Evolutionary conservation across 37 sponge, comb jelly and placozoan species (phyloP).

Genomic region (Mnemiopsis leidyi): DNA sequence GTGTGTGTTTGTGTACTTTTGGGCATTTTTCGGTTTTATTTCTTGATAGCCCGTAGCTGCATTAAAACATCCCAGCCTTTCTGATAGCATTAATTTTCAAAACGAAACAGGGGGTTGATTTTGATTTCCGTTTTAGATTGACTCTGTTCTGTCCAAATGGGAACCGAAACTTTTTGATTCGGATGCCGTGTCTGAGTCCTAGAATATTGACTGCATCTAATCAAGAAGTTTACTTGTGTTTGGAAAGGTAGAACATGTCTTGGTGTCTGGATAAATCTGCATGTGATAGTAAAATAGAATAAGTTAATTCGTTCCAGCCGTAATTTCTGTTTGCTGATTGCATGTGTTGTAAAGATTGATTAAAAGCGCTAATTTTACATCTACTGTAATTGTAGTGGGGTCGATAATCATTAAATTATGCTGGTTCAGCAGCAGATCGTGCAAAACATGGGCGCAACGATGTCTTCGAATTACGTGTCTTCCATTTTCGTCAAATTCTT

Average conservation of each 20-base stretch:
- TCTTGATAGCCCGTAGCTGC: neutral
- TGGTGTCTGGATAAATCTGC: neutral
- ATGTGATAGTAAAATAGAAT: neutral
- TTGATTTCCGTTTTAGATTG: constrained; percentile 34
- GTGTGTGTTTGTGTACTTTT: neutral
- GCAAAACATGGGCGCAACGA: too few relatives aligned
- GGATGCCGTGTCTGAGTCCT: neutral
- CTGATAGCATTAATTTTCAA: neutral
- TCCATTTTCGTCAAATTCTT: too few relatives aligned
- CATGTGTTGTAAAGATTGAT: too few relatives aligned
- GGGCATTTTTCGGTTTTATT: neutral
- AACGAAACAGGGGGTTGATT: neutral
- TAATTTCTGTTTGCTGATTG: neutral
- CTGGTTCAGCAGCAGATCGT: too few relatives aligned
- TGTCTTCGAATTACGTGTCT: too few relatives aligned
- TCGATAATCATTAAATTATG: too few relatives aligned
- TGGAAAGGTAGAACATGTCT: neutral
- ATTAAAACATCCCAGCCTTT: neutral
- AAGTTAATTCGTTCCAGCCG: neutral
- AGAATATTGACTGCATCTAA: neutral
- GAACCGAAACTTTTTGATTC: constrained; percentile 32
- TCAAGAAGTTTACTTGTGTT: neutral
- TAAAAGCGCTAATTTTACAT: too few relatives aligned
- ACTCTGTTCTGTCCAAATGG: constrained; percentile 40
- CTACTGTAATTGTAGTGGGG: too few relatives aligned